phyloP scores from a whole-genome alignment of 2,888 invertebrate genomes.

The Oscheius sp. region DNA sequence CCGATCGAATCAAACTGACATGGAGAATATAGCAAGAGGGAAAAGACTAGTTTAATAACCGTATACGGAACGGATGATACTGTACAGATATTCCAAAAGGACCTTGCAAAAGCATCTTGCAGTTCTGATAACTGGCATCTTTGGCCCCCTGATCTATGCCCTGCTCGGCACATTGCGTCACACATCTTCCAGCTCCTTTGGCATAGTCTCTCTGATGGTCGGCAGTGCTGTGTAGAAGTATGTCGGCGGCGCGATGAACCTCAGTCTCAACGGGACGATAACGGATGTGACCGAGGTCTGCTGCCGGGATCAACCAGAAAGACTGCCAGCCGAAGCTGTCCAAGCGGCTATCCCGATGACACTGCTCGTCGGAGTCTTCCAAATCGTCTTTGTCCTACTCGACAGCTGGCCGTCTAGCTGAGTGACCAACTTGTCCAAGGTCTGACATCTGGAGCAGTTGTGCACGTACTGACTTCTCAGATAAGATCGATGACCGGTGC shows the following conservation, averaged over 20 bases:
- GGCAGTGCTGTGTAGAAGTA: conserved; percentile 52
- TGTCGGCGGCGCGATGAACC: neutral
- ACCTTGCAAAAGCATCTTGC: too few species aligned
- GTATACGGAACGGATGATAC: too few species aligned
- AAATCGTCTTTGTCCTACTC: conserved; percentile 52
- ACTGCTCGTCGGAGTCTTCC: conserved; percentile 82
- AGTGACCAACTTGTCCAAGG: conserved; percentile 72
- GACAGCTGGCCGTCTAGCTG: conserved; percentile 68
- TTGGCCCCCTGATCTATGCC: conserved; percentile 87
- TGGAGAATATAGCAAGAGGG: too few species aligned
- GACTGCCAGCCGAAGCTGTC: conserved; percentile 73
- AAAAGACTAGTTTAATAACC: too few species aligned
- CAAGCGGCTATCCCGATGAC: conserved; percentile 84
- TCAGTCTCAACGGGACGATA: neutral
- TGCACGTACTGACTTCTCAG: conserved; percentile 76
- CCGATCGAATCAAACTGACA: too few species aligned
- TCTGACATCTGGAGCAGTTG: conserved; percentile 76
- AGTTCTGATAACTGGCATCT: conserved; percentile 88
- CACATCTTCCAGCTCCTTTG: conserved; percentile 80
- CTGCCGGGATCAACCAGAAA: conserved; percentile 34
- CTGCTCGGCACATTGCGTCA: conserved; percentile 89
- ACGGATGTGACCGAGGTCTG: conserved; percentile 30
- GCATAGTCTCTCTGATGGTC: conserved; percentile 65
- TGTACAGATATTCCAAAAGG: too few species aligned
- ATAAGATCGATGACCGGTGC: conserved; percentile 75